phyloP scores from a whole-genome alignment of 1,140 invertebrate species.

The Philotrypesis tridentata region DNA sequence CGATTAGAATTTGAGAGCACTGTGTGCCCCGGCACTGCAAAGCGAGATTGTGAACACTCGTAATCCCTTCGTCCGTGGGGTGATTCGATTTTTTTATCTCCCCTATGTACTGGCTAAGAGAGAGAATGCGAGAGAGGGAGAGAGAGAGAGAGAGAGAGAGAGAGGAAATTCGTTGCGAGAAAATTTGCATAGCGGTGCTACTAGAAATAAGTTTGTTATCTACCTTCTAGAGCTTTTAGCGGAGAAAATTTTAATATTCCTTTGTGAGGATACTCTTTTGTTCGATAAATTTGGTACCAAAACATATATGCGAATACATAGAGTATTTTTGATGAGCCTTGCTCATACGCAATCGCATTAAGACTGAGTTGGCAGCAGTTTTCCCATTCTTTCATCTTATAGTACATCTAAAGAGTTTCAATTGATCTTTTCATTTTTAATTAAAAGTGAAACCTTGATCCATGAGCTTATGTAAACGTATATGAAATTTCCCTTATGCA shows the following conservation, averaged over 20 bases:
- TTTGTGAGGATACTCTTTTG: neutral
- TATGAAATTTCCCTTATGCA: no score
- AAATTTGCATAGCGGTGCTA: neutral
- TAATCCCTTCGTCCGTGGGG: neutral
- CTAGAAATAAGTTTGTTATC: neutral
- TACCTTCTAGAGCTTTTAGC: neutral
- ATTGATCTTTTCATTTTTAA: no score
- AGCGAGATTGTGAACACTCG: neutral
- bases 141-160: neutral
- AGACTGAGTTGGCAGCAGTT: no score
- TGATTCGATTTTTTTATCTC: constrained; percentile 6
- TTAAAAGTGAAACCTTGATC: no score
- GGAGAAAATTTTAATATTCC: neutral
- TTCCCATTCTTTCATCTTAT: no score
- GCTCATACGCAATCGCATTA: no score
- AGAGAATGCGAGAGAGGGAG: neutral
- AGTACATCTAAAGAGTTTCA: no score
- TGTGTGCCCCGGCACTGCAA: neutral
- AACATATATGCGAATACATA: neutral
- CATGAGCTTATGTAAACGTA: no score
- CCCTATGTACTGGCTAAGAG: neutral
- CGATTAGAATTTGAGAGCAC: constrained; percentile 29
- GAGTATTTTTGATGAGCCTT: neutral
- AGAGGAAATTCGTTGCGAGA: neutral
- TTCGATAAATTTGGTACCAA: neutral